phyloP scores from a whole-genome alignment of 37 sponge, comb jelly and placozoan genomes.

The Cliona cf. orientalis region DNA sequence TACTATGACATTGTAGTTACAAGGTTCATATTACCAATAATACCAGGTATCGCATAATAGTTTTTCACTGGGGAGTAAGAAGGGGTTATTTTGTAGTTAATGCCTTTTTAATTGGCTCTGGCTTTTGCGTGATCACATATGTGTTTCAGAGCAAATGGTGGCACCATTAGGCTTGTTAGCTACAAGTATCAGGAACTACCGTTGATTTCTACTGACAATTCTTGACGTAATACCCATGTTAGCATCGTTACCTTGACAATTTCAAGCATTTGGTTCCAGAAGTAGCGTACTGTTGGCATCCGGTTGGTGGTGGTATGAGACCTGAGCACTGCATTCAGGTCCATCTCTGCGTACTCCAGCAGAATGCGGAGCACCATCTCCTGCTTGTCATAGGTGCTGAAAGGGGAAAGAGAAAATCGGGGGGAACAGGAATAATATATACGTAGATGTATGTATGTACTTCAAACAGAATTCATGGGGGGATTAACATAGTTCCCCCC shows the following conservation, averaged over 20 bases:
- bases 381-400: slow-evolving; percentile 49
- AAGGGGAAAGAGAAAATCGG: background rate
- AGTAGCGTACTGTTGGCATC: slow-evolving; percentile 21
- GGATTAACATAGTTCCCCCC: too few species aligned
- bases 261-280: slow-evolving; percentile 78
- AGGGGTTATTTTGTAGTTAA: too few species aligned
- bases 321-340: slow-evolving; percentile 64
- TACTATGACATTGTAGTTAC: too few species aligned
- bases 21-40: too few species aligned
- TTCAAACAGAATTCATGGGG: background rate
- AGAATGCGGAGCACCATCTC: slow-evolving; percentile 45
- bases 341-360: slow-evolving; percentile 78
- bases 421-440: background rate
- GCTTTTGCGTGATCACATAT: too few species aligned
- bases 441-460: too few species aligned
- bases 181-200: background rate
- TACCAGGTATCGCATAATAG: background rate
- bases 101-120: too few species aligned
- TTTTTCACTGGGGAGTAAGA: too few species aligned
- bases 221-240: background rate
- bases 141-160: too few species aligned
- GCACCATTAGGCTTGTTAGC: too few species aligned
- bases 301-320: background rate
- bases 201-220: background rate
- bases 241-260: slow-evolving; percentile 47